Percentiles rank a stretch among this genome's conserved stretches.
phyloP scores from a whole-genome alignment of 2,797 vertebrate species.

The Tarsius wallacei region DNA sequence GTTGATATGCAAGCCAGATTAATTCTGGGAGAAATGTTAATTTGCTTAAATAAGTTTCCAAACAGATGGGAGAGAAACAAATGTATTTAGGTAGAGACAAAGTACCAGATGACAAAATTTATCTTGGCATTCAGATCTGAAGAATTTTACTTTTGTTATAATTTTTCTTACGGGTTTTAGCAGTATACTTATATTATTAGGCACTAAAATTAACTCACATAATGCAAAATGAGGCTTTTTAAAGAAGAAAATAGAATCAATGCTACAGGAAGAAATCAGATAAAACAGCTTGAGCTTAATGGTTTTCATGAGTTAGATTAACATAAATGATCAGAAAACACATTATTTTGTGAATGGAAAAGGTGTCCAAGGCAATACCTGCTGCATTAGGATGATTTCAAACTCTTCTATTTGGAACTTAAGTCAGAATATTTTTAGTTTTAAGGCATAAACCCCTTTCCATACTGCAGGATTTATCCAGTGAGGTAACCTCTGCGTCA shows the following conservation, averaged over 20 bases:
- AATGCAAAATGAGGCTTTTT: constrained; percentile 62
- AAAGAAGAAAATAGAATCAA: constrained; percentile 40
- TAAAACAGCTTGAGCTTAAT: background rate
- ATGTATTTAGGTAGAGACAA: constrained; percentile 79
- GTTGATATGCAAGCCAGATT: constrained; percentile 70
- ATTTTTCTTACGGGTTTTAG: constrained; percentile 66
- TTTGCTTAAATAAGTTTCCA: constrained; percentile 83
- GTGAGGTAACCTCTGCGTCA: background rate
- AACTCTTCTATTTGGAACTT: background rate
- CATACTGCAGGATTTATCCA: background rate
- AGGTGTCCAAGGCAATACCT: background rate
- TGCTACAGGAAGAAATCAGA: constrained; percentile 56
- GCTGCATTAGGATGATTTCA: background rate
- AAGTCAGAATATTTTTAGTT: background rate
- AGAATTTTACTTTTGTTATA: constrained; percentile 72
- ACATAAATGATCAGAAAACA: background rate
- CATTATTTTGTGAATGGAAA: constrained; percentile 1
- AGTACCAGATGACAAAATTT: constrained; percentile 82
- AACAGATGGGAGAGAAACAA: constrained; percentile 84
- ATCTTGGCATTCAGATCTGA: constrained; percentile 70
- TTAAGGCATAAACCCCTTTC: background rate
- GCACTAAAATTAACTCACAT: constrained; percentile 70
- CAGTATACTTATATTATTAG: constrained; percentile 65
- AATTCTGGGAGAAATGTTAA: constrained; percentile 77
- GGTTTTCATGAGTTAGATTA: background rate